Conservation (phyloP, 2,113 vertebrate species). For the Epinephelus fuscoguttatus region DNA sequence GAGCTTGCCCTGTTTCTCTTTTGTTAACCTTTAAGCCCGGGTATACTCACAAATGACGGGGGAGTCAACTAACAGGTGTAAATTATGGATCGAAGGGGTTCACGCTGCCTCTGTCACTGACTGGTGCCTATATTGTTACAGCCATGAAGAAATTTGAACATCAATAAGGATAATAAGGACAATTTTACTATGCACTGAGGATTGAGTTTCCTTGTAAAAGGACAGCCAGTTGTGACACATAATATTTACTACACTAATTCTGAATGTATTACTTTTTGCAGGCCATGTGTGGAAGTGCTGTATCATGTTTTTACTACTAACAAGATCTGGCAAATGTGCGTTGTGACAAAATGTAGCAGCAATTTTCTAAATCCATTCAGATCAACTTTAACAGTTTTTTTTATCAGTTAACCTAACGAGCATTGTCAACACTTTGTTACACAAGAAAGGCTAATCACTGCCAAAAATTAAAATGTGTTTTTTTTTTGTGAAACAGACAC, state of each 20-base stretch:
- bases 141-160: slow-evolving; percentile 94
- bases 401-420: neutral
- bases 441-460: neutral
- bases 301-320: neutral
- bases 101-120: slow-evolving; percentile 92
- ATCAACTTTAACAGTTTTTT: neutral
- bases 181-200: slow-evolving; percentile 90
- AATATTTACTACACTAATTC: slow-evolving; percentile 83
- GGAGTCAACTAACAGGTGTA: slow-evolving; percentile 99
- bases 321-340: neutral
- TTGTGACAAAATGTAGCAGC: neutral
- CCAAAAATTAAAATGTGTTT: neutral
- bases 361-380: neutral
- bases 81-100: slow-evolving; percentile 99
- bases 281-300: neutral
- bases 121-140: slow-evolving; percentile 92
- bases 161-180: slow-evolving; percentile 94
- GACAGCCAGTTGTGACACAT: slow-evolving; percentile 82
- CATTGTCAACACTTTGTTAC: neutral
- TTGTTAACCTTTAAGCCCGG: slow-evolving; percentile 99
- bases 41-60: slow-evolving; percentile 95
- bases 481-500: neutral
- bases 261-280: neutral
- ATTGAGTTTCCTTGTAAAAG: slow-evolving; percentile 80
- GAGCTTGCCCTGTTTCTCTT: slow-evolving; percentile 98